Evolutionary conservation across 2,888 invertebrate species (phyloP).

Genomic region (Monochamus alternatus): DNA sequence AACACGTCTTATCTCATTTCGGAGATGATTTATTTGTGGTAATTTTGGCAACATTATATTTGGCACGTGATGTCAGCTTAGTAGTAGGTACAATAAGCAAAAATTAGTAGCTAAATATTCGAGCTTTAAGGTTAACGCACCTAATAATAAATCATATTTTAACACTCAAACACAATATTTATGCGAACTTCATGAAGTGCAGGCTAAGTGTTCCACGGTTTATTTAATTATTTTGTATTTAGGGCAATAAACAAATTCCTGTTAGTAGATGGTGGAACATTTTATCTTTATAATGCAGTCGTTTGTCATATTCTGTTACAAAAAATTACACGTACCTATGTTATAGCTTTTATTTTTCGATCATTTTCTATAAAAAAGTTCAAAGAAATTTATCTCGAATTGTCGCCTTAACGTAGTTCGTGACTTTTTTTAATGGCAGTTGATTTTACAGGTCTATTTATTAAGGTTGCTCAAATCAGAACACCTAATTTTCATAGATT

Average conservation of each 20-base stretch:
- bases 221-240: slow-evolving; percentile 31
- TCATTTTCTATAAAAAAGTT: no score
- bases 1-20: slow-evolving; percentile 33
- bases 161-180: slow-evolving; percentile 42
- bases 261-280: slow-evolving; percentile 1
- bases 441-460: no score
- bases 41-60: slow-evolving; percentile 52
- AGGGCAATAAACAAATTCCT: slow-evolving; percentile 30
- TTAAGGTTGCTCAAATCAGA: no score
- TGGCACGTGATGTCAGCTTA: slow-evolving; percentile 49
- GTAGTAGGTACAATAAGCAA: slow-evolving; percentile 29
- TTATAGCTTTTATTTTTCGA: no score
- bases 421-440: no score
- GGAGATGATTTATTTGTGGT: slow-evolving; percentile 47
- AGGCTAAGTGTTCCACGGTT: slow-evolving; percentile 25
- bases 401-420: no score
- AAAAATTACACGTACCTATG: no score
- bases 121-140: slow-evolving; percentile 37
- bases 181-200: slow-evolving; percentile 39
- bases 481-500: no score
- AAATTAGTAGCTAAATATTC: slow-evolving; percentile 26
- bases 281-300: not conserved
- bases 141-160: slow-evolving; percentile 40
- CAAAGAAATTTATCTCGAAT: no score
- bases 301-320: no score